A percentile compares a stretch with the other conserved stretches of the same genome.
Conservation (phyloP, 2,888 invertebrate genomes). For the Synergus umbraculus region DNA sequence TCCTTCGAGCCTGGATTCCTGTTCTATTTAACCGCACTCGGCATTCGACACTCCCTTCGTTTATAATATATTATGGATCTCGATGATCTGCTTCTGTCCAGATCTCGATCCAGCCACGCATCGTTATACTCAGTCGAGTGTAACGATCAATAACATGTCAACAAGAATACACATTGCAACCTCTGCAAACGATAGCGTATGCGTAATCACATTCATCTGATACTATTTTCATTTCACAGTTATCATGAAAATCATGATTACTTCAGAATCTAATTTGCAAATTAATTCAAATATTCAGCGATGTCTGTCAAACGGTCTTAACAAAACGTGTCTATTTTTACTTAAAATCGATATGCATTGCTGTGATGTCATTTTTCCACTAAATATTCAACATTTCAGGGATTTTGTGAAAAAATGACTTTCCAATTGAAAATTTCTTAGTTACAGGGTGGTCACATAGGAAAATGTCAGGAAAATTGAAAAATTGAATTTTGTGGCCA, state of each 20-base stretch:
- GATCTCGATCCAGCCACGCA: neutral
- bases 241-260: neutral
- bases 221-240: neutral
- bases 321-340: too few species aligned
- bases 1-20: slow-evolving; percentile 36
- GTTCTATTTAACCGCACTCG: slow-evolving; percentile 8
- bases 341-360: too few species aligned
- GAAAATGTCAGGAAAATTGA: too few species aligned
- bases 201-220: slow-evolving; percentile 2
- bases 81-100: neutral
- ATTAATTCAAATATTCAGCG: too few species aligned
- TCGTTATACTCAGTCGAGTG: neutral
- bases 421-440: too few species aligned
- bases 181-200: neutral
- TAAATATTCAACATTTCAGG: too few species aligned
- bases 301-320: too few species aligned
- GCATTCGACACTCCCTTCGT: slow-evolving; percentile 1
- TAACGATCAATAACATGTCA: neutral
- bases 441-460: too few species aligned
- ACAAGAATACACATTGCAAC: neutral
- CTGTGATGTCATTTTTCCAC: too few species aligned
- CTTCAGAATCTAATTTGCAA: neutral
- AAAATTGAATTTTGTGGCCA: too few species aligned
- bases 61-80: neutral
- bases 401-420: too few species aligned